Base-by-base conservation (phyloP, 2,113 vertebrate genomes). In the Stomatorhinus ivindoensis region DNA sequence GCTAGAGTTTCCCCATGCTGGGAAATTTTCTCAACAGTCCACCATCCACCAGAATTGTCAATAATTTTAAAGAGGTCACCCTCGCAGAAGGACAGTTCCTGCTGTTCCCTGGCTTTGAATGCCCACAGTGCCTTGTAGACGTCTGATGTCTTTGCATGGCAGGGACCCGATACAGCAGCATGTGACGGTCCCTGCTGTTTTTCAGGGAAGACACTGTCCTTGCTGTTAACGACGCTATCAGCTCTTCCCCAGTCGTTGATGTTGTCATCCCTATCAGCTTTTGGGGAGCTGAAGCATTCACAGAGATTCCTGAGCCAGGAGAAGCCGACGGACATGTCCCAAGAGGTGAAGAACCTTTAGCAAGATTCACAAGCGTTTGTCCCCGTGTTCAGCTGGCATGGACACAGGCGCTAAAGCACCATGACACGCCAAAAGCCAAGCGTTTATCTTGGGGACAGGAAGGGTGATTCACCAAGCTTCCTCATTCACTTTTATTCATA, bases 41-140 rank as follows among this genome's bases (percentile, higher is more conserved):
- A 95, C 95, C 95, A 95, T 15, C 94, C 92, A 1, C 90, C 94
- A 2, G 89, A 88, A 42, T 89, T 92, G 88, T 93, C 51, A 10
- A 91, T 24, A 50, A 95, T 91, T 0, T 89, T 91, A 87, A 96
- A 94, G 1, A 89, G 39, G 17, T 95, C 94, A 1, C 95, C 94
- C 0, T 88, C 90, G 80, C 5, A 42, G 87, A 96, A 95, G 82
- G 93, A 95, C 3, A 95, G n/a, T 35, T 95, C 93, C 0, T 94
- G 89, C 0, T 86, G 55, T 0, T 90, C 90, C 13, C 90, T 88
- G 1, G 93, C 94, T 39, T 91, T 2, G 8, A 95, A 95, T 80
- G 94, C 90, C 93, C 95, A 95, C 87, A 94, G 90, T 3, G 94
- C 93, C 50, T 91, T 89, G 0, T 94, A 94, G n/a, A 89, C 17